phyloP scores from a whole-genome alignment of 1,140 invertebrate genomes.

The Dreissena rostriformis region DNA sequence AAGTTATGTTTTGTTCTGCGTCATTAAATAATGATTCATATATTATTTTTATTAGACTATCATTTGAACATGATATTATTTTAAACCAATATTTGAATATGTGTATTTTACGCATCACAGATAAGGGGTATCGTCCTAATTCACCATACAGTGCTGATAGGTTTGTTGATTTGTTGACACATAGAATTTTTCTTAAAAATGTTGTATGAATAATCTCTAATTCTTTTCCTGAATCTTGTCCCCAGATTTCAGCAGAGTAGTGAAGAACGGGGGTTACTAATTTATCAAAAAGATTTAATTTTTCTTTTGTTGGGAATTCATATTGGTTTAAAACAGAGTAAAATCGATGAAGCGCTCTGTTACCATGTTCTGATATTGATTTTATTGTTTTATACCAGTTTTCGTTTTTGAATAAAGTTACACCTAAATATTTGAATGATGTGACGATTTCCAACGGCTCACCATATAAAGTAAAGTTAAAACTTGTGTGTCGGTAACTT shows the following conservation, averaged over 20 bases:
- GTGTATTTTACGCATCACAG: conserved; percentile 1
- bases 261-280: conserved; percentile 20
- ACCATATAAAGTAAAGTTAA: not conserved
- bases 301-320: not conserved
- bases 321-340: conserved; percentile 21
- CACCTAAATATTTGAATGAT: conserved; percentile 27
- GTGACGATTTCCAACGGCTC: not conserved
- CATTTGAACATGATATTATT: not conserved
- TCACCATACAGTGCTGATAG: conserved; percentile 22
- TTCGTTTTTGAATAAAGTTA: conserved; percentile 11
- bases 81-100: conserved; percentile 1
- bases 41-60: too few species aligned
- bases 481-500: not conserved
- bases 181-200: conserved; percentile 23
- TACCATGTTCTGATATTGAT: conserved; percentile 7
- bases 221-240: conserved; percentile 1
- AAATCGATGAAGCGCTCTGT: conserved; percentile 6
- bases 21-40: not conserved
- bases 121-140: conserved; percentile 6
- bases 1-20: not conserved
- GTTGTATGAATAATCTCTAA: conserved; percentile 13
- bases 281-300: conserved; percentile 19
- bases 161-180: conserved; percentile 26
- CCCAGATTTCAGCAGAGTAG: conserved; percentile 14
- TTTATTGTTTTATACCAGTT: conserved; percentile 23